Evolutionary conservation across 2,113 vertebrate genomes (phyloP), one percentile per base, ranked within the genome.

Genomic region (Dipodomys stephensi): DNA sequence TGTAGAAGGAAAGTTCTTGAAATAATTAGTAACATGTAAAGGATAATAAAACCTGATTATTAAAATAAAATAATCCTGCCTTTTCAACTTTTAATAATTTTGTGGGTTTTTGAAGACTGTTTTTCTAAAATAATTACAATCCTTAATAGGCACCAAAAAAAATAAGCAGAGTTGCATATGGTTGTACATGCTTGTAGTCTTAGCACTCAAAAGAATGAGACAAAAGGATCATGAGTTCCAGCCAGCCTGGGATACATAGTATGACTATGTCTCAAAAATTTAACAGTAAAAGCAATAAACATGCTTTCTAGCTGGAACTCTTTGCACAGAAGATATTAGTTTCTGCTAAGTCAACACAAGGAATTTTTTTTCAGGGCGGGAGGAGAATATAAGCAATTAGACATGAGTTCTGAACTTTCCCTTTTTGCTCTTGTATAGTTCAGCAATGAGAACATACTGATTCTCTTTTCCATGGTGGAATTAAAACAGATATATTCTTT

Each of bases 21-120:
- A 94, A 78, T 87, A 81, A 72, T 94, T 89, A 88, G 62, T 68
- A 73, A 44, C 64, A 35, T 92, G 88, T 89, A 84, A n/a, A 93
- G 35, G 25, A 57, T 25, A 83, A 64, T 77, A 53, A 81, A 96
- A 86, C 11, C 76, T 32, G 6, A 46, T 23, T 82, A 79, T 44
- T 96, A 67, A 68, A 76, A 92, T 64, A 93, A 95, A 84, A 57
- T 60, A 22, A 1, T 57, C 84, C 4, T 57, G 22, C 60, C 49
- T 77, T 90, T 91, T 93, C 46, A 44, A 49, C 84, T 95, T 85
- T 83, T 74, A 94, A 77, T 92, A 91, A 18, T 62, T n/a, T 90
- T 0, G 10, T 93, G 20, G 22, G 2, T 64, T 76, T 87, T 93
- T 53, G 82, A 32, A 78, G 9, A 85, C 73, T 91, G 25, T 93